Conservation (phyloP, 2,888 invertebrate genomes). For the Chloroclysta siterata region DNA sequence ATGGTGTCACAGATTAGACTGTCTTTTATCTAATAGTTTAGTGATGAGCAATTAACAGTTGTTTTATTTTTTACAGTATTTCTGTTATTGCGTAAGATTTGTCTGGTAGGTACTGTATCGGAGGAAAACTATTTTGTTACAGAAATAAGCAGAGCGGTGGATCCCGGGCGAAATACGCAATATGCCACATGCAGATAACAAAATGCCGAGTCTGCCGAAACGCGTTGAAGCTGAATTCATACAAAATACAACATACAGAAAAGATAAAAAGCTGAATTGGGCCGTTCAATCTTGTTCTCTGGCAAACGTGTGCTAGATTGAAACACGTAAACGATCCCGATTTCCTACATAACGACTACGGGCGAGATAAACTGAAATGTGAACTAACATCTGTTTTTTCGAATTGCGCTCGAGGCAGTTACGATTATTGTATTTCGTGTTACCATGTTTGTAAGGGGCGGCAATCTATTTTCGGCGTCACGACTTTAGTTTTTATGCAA, state of each 20-base stretch:
- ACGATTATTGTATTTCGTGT: conserved; percentile 52
- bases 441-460: conserved; percentile 56
- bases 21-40: conserved; percentile 42
- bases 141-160: conserved; percentile 10
- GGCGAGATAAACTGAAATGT: conserved; percentile 52
- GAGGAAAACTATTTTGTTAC: conserved; percentile 3
- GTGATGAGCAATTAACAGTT: conserved; percentile 29
- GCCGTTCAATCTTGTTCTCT: conserved; percentile 46
- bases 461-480: conserved; percentile 60
- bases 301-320: conserved; percentile 49
- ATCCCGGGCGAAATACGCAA: conserved; percentile 15
- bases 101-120: too few species aligned
- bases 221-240: conserved; percentile 26
- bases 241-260: conserved; percentile 23
- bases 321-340: conserved; percentile 48
- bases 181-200: conserved; percentile 21
- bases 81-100: too few species aligned
- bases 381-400: conserved; percentile 66
- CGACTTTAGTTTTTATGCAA: conserved; percentile 56
- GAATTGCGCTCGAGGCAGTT: conserved; percentile 50
- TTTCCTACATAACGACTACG: conserved; percentile 43
- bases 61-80: conserved; percentile 1
- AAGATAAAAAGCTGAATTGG: conserved; percentile 39
- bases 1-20: conserved; percentile 37
- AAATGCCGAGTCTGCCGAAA: conserved; percentile 23